phyloP scores from a whole-genome alignment of 1,140 invertebrate species.

The Caenorhabditis tropicalis region DNA sequence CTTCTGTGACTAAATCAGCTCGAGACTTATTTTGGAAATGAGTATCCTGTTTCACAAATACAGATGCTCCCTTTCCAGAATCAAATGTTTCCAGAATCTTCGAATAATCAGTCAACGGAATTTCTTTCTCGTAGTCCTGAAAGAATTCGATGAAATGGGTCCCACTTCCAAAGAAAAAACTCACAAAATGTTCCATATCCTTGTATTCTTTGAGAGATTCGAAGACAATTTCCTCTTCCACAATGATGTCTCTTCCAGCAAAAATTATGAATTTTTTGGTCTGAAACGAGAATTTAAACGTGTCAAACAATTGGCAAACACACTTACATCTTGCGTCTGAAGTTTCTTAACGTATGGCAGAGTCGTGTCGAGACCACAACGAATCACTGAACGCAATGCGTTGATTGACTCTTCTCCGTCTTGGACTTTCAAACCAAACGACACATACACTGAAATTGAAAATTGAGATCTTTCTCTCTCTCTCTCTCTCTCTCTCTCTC shows the following conservation, averaged over 20 bases:
- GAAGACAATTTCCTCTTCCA: not conserved
- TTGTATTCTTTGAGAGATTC: slow-evolving; percentile 1
- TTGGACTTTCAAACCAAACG: not conserved
- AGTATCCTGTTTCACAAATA: not conserved
- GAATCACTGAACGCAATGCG: not conserved
- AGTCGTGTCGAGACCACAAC: not conserved
- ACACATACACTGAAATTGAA: not conserved
- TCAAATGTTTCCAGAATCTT: slow-evolving; percentile 9
- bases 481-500: no score
- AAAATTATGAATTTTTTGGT: slow-evolving; percentile 5
- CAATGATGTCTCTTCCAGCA: not conserved
- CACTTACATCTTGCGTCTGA: not conserved
- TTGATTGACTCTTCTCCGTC: slow-evolving; percentile 1
- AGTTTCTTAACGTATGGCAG: not conserved
- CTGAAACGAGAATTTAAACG: not conserved
- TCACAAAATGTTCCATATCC: not conserved
- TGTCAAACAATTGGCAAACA: not conserved
- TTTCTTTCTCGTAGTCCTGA: not conserved
- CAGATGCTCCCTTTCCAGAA: not conserved
- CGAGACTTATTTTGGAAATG: not conserved
- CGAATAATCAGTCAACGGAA: not conserved
- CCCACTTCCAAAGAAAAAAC: not conserved
- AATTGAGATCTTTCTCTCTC: not conserved
- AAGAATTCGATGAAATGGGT: not conserved
- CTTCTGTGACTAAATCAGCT: not conserved